A percentile compares a stretch with the other conserved stretches of the same genome.
phyloP scores from a whole-genome alignment of 2,113 vertebrate genomes.

The Varanus salvator region DNA sequence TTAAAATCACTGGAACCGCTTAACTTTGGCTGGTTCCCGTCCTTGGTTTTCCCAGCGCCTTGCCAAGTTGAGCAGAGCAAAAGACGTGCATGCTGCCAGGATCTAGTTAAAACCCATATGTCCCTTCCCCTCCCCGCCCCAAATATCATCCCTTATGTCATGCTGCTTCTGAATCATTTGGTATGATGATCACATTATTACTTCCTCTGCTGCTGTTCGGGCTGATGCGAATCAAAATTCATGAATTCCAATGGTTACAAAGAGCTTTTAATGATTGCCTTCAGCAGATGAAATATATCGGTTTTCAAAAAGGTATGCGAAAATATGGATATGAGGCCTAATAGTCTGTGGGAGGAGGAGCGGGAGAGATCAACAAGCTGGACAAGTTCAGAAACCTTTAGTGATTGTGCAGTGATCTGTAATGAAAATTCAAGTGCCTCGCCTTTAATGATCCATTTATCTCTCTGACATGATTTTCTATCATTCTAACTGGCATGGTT shows the following conservation, averaged over 20 bases:
- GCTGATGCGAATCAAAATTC: constrained; percentile 69
- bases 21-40: neutral
- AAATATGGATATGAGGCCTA: constrained; percentile 67
- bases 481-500: constrained; percentile 60
- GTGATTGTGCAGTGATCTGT: constrained; percentile 61
- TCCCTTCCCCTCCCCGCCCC: constrained; percentile 47
- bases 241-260: constrained; percentile 65
- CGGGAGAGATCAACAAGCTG: constrained; percentile 61
- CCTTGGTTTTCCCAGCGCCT: constrained; percentile 39
- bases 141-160: constrained; percentile 63
- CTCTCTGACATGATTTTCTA: constrained; percentile 67
- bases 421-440: constrained; percentile 69
- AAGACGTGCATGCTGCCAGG: constrained; percentile 48
- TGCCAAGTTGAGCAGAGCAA: constrained; percentile 42
- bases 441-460: constrained; percentile 70
- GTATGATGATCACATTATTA: constrained; percentile 69
- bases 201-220: constrained; percentile 40
- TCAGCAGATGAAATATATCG: constrained; percentile 63
- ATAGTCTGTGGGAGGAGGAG: constrained; percentile 60
- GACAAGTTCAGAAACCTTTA: constrained; percentile 70
- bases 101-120: constrained; percentile 70
- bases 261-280: constrained; percentile 61
- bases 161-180: constrained; percentile 68
- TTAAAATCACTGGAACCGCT: neutral
- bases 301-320: constrained; percentile 60